These are phyloP conservation scores for Lamprologus speciosus DNA, from an alignment of 2,113 vertebrate genomes.

Conservation along the genomic window DNA sequence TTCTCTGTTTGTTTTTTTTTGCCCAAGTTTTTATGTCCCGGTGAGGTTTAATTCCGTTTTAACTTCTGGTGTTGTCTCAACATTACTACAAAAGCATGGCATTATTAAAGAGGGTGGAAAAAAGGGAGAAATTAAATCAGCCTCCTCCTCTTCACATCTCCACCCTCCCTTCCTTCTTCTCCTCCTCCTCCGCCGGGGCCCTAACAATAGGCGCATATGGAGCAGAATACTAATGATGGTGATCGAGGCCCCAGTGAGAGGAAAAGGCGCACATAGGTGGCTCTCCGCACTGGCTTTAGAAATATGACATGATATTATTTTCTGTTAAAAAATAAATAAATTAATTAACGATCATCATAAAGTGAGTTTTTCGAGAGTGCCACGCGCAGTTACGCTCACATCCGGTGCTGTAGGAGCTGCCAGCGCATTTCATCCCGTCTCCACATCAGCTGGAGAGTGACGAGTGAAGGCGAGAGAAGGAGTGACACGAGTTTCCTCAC, in stretches of 20 bases:
- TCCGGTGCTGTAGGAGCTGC: conserved; percentile 15
- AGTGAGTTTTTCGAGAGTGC: neutral
- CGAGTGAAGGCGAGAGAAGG: neutral
- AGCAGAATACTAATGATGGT: conserved; percentile 72
- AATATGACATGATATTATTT: neutral
- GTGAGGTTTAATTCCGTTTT: neutral
- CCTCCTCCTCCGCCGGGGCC: conserved; percentile 40
- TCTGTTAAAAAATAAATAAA: accelerated
- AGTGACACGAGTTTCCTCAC: neutral
- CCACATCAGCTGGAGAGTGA: neutral
- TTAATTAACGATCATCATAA: neutral
- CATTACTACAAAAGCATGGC: conserved; percentile 16
- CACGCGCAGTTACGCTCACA: neutral
- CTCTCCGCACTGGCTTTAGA: neutral
- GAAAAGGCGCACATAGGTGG: neutral
- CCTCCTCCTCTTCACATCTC: conserved; percentile 45
- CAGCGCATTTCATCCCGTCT: neutral
- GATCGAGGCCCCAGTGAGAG: conserved; percentile 15
- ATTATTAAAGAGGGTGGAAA: conserved; percentile 44
- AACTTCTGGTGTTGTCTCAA: neutral
- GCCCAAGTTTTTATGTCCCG: neutral
- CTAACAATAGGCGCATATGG: conserved; percentile 73
- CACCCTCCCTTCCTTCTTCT: neutral
- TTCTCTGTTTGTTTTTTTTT: neutral
- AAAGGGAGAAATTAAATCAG: conserved; percentile 60